phyloP scores from a whole-genome alignment of 2,113 vertebrate genomes.

The Seriola dumerili region DNA sequence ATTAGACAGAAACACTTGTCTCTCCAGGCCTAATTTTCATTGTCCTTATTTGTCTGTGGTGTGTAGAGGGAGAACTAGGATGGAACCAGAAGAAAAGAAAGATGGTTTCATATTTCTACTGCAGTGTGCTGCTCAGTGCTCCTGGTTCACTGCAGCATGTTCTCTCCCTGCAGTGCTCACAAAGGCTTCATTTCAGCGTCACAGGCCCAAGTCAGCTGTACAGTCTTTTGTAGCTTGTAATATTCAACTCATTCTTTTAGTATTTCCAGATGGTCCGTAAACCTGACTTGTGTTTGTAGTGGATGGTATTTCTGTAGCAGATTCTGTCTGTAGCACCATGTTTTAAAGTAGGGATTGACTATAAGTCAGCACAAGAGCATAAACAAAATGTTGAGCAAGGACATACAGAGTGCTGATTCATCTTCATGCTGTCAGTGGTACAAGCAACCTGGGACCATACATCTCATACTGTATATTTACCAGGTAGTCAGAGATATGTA shows the following conservation, averaged over 20 bases:
- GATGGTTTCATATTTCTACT: conserved; percentile 76
- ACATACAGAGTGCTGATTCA: conserved; percentile 61
- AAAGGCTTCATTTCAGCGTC: conserved; percentile 51
- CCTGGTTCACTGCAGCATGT: conserved; percentile 62
- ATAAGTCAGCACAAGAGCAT: conserved; percentile 39
- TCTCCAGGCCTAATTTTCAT: conserved; percentile 14
- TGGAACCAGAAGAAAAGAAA: conserved; percentile 35
- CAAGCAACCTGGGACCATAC: conserved; percentile 46
- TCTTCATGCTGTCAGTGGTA: conserved; percentile 41
- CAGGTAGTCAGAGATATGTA: conserved; percentile 1
- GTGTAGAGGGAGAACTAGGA: conserved; percentile 22
- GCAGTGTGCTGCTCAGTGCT: conserved; percentile 60
- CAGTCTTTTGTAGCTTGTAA: neutral
- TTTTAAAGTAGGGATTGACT: conserved; percentile 25
- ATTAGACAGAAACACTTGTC: conserved; percentile 24
- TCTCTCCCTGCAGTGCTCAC: conserved; percentile 59
- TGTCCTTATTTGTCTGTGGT: conserved; percentile 24
- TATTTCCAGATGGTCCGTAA: conserved; percentile 17
- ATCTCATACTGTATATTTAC: conserved; percentile 42
- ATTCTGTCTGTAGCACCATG: neutral
- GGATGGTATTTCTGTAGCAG: conserved; percentile 32
- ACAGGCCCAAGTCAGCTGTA: conserved; percentile 32
- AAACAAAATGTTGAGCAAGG: conserved; percentile 49
- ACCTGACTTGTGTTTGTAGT: conserved; percentile 30
- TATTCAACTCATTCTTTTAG: conserved; percentile 4